Evolutionary conservation across 2,888 invertebrate genomes (phyloP), one percentile per base, ranked within the genome.

Genomic region (Teleogryllus oceanicus): DNA sequence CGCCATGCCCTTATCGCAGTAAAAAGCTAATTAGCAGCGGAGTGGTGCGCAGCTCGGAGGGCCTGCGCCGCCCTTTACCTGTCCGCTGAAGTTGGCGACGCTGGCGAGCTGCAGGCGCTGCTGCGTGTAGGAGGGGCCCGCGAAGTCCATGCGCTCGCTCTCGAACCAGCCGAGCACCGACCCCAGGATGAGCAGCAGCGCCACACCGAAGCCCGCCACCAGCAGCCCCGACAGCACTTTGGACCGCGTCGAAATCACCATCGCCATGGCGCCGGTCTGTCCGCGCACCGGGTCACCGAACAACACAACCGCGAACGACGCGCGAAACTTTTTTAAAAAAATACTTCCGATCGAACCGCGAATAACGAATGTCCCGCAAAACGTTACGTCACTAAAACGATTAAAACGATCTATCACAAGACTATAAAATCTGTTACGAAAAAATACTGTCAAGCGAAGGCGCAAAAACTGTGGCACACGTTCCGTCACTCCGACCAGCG

Each of bases 211-310:
- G 16, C 83, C 84, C 74, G 84, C 80, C 83, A 91, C 88, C 84
- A 91, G 87, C 83, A 90, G 90, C 84, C 89, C 89, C 83, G 91
- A 89, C 84, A 91, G 90, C 87, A 88, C 90, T 88, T 90, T 90
- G 78, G 89, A 89, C 84, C 91, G 91, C 86, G 90, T 89, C 82
- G 92, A 92, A 84, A 92, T 89, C 85, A 92, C 91, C 90, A 92
- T 91, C 83, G 92, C 91, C 92, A 92, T 92, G 62, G 79, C 84
- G 80, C 8, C 74, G 76, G n/a, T 62, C n/a, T 62, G n/a, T 8
- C 2, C 37, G 4, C 37, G 37, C 37, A 37, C 37, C 37, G 37
- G 37, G 0, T 37, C 37, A 37, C 37, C 37, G 37, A 37, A 37
- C 10, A 8, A 37, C 24, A 37, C 37, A 37, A 37, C 37, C 37